A percentile compares a stretch with the other conserved stretches of the same genome.
Evolutionary conservation across 2,797 vertebrate genomes (phyloP).

Genomic region (Lutjanus argentimaculatus): DNA sequence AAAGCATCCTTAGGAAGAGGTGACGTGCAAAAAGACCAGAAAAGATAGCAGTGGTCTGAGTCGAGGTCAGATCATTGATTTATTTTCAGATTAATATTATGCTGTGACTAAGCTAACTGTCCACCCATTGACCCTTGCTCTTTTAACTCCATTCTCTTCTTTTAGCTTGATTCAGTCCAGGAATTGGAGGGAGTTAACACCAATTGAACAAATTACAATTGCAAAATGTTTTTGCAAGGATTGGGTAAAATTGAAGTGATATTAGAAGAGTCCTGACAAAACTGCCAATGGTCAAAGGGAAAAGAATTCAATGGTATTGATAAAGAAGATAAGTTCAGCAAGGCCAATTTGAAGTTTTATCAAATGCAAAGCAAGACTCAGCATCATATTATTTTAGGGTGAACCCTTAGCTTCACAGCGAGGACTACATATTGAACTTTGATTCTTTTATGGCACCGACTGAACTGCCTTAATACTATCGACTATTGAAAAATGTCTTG

Average conservation of each 20-base stretch:
- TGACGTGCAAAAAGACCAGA: not conserved
- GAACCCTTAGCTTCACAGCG: too few species aligned
- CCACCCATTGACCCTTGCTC: not conserved
- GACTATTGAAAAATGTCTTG: too few species aligned
- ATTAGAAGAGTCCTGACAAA: not conserved
- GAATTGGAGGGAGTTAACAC: not conserved
- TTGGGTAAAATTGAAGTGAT: not conserved
- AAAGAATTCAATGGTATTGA: not conserved
- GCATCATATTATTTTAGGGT: not conserved
- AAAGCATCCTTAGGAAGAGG: conserved; percentile 30
- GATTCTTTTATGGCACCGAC: too few species aligned
- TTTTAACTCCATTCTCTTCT: not conserved
- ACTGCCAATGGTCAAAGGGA: not conserved
- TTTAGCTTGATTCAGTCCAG: not conserved
- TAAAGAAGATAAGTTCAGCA: not conserved
- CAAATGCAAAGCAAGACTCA: not conserved
- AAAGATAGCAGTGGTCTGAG: not conserved
- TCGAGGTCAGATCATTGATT: not conserved
- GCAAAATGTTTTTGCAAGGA: not conserved
- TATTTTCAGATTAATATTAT: not conserved
- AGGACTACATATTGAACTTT: too few species aligned
- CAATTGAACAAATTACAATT: not conserved
- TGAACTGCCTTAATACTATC: too few species aligned
- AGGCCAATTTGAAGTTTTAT: not conserved
- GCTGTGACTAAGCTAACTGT: not conserved